Conservation (phyloP, 2,113 vertebrate species). For the Nesoenas mayeri region DNA sequence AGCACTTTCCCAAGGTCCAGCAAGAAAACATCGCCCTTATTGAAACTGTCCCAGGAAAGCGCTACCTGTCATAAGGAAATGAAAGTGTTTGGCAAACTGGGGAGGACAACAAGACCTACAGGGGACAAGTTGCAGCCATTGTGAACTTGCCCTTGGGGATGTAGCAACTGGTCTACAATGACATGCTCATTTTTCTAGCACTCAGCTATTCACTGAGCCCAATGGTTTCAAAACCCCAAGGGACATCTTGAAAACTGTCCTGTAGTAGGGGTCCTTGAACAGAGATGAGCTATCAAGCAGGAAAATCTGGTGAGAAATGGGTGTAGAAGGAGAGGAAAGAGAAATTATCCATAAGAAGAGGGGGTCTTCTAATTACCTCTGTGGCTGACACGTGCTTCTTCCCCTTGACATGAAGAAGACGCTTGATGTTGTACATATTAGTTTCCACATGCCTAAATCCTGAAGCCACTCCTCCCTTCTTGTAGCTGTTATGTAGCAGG, state of each 20-base stretch:
- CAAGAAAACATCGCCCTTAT: conserved; percentile 87
- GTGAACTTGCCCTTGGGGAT: neutral
- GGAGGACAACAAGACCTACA: neutral
- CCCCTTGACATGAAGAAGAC: conserved; percentile 88
- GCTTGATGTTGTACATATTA: conserved; percentile 86
- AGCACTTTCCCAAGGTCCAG: conserved; percentile 89
- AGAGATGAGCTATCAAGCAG: neutral
- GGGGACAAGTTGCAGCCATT: neutral
- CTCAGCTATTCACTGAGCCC: neutral
- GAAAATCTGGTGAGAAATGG: neutral
- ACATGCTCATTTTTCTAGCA: neutral
- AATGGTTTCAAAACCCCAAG: neutral
- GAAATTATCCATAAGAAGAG: neutral
- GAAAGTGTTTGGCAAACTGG: neutral
- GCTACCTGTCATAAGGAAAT: conserved; percentile 74
- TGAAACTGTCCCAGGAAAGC: conserved; percentile 89
- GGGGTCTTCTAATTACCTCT: conserved; percentile 75
- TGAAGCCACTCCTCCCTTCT: conserved; percentile 89
- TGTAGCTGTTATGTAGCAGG: conserved; percentile 78
- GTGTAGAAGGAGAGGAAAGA: neutral
- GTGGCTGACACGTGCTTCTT: conserved; percentile 83
- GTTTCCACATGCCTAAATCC: conserved; percentile 89
- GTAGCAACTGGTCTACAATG: neutral
- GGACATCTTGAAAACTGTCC: neutral
- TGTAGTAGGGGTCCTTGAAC: neutral